Percentiles rank a stretch among this genome's conserved stretches.
phyloP scores from a whole-genome alignment of 2,888 invertebrate genomes.

The Thyatira batis region DNA sequence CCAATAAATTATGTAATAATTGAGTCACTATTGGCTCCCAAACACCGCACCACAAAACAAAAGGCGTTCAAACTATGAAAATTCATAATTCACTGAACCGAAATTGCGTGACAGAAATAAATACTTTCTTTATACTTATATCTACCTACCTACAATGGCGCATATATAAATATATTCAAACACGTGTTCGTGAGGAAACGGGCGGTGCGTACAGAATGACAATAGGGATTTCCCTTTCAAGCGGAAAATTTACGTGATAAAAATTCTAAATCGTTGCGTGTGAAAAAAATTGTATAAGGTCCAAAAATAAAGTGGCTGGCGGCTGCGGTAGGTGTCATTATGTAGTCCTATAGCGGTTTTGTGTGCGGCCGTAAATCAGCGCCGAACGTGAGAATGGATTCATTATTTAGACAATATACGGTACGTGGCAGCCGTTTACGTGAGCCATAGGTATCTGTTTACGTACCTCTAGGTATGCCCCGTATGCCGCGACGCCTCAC shows the following conservation, averaged over 20 bases:
- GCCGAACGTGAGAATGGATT: conserved; percentile 72
- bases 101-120: conserved; percentile 79
- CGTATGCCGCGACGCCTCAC: too few species aligned
- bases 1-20: conserved; percentile 60
- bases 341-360: conserved; percentile 69
- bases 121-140: conserved; percentile 59
- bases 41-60: conserved; percentile 38
- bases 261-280: conserved; percentile 78
- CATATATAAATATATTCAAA: conserved; percentile 61
- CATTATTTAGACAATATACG: conserved; percentile 70
- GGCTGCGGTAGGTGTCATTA: conserved; percentile 79
- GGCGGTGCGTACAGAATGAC: conserved; percentile 70
- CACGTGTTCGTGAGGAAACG: conserved; percentile 79
- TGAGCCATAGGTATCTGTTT: conserved; percentile 10
- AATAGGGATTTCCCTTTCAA: conserved; percentile 80
- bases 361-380: conserved; percentile 71
- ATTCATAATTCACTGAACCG: conserved; percentile 61
- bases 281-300: conserved; percentile 76
- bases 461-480: background rate
- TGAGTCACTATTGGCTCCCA: conserved; percentile 52
- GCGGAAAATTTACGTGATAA: conserved; percentile 81
- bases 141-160: conserved; percentile 35
- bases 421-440: conserved; percentile 40
- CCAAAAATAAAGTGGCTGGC: conserved; percentile 76
- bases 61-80: conserved; percentile 49